Evolutionary conservation across 2,797 vertebrate species (phyloP).

Genomic region (Trichosurus vulpecula): DNA sequence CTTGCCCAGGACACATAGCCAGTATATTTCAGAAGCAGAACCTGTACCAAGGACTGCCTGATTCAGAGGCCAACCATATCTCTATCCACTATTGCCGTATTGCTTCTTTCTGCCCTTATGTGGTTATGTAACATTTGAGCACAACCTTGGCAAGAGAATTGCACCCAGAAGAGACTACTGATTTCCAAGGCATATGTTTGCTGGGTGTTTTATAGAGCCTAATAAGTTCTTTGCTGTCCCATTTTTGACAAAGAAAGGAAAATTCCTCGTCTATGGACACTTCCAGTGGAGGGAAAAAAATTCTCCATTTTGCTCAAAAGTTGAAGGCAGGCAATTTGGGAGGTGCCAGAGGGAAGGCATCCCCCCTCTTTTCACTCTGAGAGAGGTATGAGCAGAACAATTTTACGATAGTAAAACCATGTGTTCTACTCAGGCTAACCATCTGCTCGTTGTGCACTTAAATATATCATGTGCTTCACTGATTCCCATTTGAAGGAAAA

Average conservation of each 20-base stretch:
- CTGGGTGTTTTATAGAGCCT: not conserved
- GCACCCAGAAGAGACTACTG: not conserved
- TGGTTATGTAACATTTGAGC: not conserved
- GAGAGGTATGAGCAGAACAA: slow-evolving; percentile 64
- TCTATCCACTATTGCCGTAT: not conserved
- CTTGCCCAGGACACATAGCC: not conserved
- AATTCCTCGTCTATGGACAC: not conserved
- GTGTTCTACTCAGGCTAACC: slow-evolving; percentile 72
- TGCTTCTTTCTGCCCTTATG: not conserved
- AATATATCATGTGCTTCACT: slow-evolving; percentile 71
- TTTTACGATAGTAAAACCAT: slow-evolving; percentile 63
- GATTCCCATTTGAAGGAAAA: slow-evolving; percentile 64
- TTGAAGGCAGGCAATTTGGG: slow-evolving; percentile 30
- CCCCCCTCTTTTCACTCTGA: slow-evolving; percentile 41
- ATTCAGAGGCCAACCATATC: not conserved
- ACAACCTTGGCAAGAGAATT: not conserved
- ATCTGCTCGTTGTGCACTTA: slow-evolving; percentile 71
- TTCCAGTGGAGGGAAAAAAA: slow-evolving; percentile 56
- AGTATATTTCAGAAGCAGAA: not conserved
- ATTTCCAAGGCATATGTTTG: not conserved
- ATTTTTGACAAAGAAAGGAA: not conserved
- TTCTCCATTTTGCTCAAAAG: slow-evolving; percentile 57
- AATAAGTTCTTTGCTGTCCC: not conserved
- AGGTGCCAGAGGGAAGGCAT: slow-evolving; percentile 59
- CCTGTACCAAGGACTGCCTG: not conserved